Percentiles rank a stretch among this genome's conserved stretches.
Conservation (phyloP, 2,113 vertebrate genomes). For the Epinephelus moara region DNA sequence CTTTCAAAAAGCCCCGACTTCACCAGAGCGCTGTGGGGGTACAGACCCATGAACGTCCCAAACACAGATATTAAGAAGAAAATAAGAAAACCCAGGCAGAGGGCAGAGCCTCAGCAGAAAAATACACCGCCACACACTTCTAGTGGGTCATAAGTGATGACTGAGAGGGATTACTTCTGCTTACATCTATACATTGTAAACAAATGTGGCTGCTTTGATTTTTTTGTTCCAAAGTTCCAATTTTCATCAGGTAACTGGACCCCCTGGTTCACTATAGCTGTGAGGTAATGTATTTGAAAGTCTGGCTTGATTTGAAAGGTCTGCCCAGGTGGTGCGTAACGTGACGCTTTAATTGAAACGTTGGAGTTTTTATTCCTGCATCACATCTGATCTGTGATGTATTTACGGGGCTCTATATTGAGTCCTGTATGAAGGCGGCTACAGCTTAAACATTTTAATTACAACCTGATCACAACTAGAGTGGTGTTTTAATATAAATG, state of each 20-base stretch:
- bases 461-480: background rate
- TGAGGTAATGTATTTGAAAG: background rate
- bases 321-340: background rate
- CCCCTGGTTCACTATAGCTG: background rate
- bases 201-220: background rate
- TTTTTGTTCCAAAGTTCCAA: background rate
- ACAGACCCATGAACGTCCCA: too few relatives aligned
- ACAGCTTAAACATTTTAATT: background rate
- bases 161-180: too few relatives aligned
- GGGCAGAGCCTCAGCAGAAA: background rate
- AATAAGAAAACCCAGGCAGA: too few relatives aligned
- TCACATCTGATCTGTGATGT: background rate
- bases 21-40: too few relatives aligned
- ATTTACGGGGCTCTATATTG: background rate
- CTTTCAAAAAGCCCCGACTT: too few relatives aligned
- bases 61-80: too few relatives aligned
- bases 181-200: background rate
- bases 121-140: background rate
- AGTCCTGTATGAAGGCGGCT: background rate
- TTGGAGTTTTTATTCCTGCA: background rate
- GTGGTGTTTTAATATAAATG: background rate
- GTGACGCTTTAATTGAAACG: background rate
- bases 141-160: too few relatives aligned
- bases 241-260: background rate
- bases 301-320: slow-evolving; percentile 2